Percentiles rank a stretch among this genome's conserved stretches.
phyloP scores from a whole-genome alignment of 1,140 invertebrate genomes.

The Idris sp. region DNA sequence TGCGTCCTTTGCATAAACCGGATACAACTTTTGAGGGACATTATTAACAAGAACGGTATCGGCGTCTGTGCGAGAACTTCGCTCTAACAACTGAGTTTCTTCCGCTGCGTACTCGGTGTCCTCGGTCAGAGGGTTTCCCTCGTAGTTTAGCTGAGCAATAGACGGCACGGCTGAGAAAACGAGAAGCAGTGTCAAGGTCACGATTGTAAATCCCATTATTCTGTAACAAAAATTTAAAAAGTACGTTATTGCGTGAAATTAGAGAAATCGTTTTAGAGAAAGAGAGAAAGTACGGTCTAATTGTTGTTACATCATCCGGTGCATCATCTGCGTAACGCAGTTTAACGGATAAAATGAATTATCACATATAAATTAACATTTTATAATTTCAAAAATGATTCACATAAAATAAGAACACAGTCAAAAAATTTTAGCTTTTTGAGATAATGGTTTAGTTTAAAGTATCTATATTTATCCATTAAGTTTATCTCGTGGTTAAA shows the following conservation, averaged over 20 bases:
- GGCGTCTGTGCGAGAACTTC: slow-evolving; percentile 26
- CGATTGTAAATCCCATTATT: slow-evolving; percentile 48
- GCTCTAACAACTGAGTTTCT: slow-evolving; percentile 64
- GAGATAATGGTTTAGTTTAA: no score
- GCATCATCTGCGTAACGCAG: slow-evolving; percentile 9
- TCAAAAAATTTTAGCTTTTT: no score
- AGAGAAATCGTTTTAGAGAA: slow-evolving; percentile 18
- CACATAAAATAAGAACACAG: no score
- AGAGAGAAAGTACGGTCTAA: slow-evolving; percentile 33
- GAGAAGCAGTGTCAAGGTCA: slow-evolving; percentile 50
- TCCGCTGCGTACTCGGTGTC: slow-evolving; percentile 72
- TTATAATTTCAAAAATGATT: no score
- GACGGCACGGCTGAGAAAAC: slow-evolving; percentile 44
- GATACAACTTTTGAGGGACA: slow-evolving; percentile 55
- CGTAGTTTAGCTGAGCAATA: slow-evolving; percentile 70
- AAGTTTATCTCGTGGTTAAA: no score
- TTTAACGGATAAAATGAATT: slow-evolving; percentile 1
- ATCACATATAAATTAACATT: neutral
- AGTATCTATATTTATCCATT: no score
- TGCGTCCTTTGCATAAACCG: slow-evolving; percentile 49
- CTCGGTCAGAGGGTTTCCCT: slow-evolving; percentile 73
- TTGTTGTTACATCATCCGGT: slow-evolving; percentile 8
- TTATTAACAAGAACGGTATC: slow-evolving; percentile 39
- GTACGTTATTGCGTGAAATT: slow-evolving; percentile 30
- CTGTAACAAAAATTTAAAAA: slow-evolving; percentile 50